phyloP scores from a whole-genome alignment of 2,113 vertebrate genomes.

The Ptyas mucosa region DNA sequence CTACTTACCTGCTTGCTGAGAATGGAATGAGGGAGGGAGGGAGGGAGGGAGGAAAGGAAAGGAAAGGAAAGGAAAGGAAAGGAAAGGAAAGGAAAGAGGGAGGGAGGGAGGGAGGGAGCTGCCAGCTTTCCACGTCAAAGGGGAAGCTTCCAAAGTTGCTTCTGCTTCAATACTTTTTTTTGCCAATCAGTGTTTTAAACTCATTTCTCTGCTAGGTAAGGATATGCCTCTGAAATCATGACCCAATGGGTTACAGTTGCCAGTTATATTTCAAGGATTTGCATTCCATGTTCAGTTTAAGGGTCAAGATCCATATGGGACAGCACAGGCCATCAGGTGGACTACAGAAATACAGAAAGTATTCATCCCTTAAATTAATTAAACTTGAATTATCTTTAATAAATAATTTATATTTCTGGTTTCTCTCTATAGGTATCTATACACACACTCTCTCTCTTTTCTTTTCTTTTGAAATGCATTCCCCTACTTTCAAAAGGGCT shows the following conservation, averaged over 20 bases:
- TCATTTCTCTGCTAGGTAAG: background rate
- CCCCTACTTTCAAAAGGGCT: background rate
- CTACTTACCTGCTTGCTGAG: background rate
- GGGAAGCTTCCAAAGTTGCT: background rate
- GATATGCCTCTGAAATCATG: background rate
- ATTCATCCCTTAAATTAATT: background rate
- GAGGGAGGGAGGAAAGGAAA: background rate
- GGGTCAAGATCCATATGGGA: background rate
- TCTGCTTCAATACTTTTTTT: background rate
- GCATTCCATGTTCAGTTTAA: background rate
- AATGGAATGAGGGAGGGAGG: background rate
- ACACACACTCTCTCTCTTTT: too few species aligned
- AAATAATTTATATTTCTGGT: background rate
- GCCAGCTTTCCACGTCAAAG: background rate
- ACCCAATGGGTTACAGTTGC: background rate
- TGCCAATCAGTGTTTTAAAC: background rate
- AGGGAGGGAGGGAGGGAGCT: background rate
- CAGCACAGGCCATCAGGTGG: background rate
- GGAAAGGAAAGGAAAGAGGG: background rate
- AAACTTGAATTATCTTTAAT: background rate
- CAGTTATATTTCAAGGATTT: background rate
- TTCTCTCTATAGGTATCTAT: background rate
- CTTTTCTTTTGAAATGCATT: background rate
- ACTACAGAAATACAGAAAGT: background rate
- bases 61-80: too few species aligned